Percentiles rank a stretch among this genome's conserved stretches.
phyloP scores from a whole-genome alignment of 37 sponge, comb jelly and placozoan species.

The Petrosia ficiformis region DNA sequence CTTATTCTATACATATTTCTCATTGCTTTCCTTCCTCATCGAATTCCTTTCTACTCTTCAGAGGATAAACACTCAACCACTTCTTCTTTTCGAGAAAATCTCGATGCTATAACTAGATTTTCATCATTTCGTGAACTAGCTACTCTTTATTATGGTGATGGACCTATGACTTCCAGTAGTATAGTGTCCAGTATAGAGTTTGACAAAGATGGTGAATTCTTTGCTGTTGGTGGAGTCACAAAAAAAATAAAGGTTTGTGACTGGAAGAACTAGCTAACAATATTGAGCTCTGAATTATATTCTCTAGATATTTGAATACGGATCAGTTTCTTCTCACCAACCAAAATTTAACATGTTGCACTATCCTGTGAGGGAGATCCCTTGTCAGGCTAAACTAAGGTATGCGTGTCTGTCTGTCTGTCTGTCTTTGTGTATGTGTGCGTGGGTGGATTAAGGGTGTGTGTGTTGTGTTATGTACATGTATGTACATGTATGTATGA shows the following conservation, averaged over 20 bases:
- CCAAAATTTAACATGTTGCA: conserved; percentile 45
- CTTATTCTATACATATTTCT: no score
- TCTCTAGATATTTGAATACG: conserved; percentile 47
- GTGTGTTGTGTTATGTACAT: no score
- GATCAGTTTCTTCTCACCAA: conserved; percentile 24
- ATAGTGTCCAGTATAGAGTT: conserved; percentile 86
- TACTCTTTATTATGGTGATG: conserved; percentile 40
- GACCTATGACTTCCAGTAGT: background rate
- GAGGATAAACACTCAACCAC: no score
- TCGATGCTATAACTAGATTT: no score
- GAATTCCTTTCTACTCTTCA: no score
- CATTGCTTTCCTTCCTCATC: no score
- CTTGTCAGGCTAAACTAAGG: conserved; percentile 77
- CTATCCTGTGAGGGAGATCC: conserved; percentile 64
- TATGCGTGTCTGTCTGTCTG: no score
- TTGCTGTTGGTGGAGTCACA: conserved; percentile 90
- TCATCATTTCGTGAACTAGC: conserved; percentile 32
- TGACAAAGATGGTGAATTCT: conserved; percentile 65
- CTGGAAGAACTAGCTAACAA: background rate
- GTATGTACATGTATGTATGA: no score
- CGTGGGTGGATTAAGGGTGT: no score
- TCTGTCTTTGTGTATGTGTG: no score
- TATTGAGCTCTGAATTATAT: background rate
- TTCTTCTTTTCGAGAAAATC: no score
- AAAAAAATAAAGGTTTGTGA: conserved; percentile 76